Conservation (phyloP, 2,113 vertebrate genomes). For the Porphyrio hochstetteri region DNA sequence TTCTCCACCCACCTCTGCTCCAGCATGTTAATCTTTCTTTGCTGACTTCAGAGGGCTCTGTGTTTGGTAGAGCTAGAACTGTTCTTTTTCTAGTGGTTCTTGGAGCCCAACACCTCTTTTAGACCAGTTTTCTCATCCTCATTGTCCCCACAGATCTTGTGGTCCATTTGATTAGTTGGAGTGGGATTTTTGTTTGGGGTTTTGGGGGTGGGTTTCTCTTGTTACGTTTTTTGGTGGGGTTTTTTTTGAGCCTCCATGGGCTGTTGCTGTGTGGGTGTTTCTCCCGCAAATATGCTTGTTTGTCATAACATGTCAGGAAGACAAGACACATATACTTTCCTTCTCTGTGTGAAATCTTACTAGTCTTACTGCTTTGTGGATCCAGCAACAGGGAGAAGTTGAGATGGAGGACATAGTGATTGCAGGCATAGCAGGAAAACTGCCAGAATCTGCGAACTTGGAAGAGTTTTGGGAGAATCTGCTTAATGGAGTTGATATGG, state of each 20-base stretch:
- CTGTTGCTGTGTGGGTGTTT: slow-evolving; percentile 42
- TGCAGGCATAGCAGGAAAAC: slow-evolving; percentile 90
- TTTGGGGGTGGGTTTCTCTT: background rate
- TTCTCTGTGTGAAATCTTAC: background rate
- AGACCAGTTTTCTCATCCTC: background rate
- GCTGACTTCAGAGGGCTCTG: slow-evolving; percentile 15
- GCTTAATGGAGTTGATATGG: slow-evolving; percentile 92
- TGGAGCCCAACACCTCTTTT: background rate
- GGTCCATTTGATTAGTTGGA: background rate
- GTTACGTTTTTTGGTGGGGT: too few species aligned
- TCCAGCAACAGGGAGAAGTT: slow-evolving; percentile 49
- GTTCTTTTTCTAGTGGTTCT: background rate
- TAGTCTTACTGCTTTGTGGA: background rate
- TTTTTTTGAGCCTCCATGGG: background rate
- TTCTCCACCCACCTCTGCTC: slow-evolving; percentile 59
- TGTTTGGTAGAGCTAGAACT: background rate
- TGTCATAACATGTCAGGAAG: slow-evolving; percentile 19
- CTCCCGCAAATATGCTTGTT: background rate
- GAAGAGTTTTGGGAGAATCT: slow-evolving; percentile 98
- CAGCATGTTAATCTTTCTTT: slow-evolving; percentile 39
- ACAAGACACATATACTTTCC: background rate
- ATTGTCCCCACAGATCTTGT: background rate
- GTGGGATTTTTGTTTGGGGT: too few species aligned
- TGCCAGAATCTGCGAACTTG: slow-evolving; percentile 92
- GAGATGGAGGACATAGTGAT: slow-evolving; percentile 95